Evolutionary conservation across 2,888 invertebrate species (phyloP), one percentile per base, ranked within the genome.

Genomic region (Dolomedes plantarius): DNA sequence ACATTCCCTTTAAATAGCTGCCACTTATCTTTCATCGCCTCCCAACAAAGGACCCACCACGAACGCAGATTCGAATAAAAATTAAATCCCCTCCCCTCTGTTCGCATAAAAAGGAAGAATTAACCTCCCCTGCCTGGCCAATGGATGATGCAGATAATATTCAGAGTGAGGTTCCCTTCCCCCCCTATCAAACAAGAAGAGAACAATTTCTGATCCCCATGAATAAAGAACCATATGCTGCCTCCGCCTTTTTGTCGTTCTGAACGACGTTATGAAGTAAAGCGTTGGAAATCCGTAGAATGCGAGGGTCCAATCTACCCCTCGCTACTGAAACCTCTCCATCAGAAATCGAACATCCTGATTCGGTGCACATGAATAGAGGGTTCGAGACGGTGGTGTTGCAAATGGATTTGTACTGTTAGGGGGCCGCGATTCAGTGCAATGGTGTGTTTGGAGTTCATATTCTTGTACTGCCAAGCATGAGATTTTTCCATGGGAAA

Each of bases 1-100:
- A 56, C 77, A 77, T 67, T 56, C 72, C 36, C 50, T 65, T n/a
- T 64, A 76, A 83, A 83, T 72, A 29, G 71, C 50, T 41, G 23
- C 77, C 46, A 76, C 78, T 78, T 85, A 85, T 85, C 78, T 85
- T 78, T 85, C 83, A 77, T 85, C 83, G 77, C 73, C 73, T 85
- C 9, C 77, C 32, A 27, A 31, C 27, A 64, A 28, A 27, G 46
- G 74, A 67, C 36, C n/a, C 50, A 7, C 46, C 31, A 19, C 64
- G 36, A 29, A 29, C 65, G 29, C 65, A 73, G 64, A 79, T 65
- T 65, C 46, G 73, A 6, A 65, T 50, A 31, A 46, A 62, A 56
- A 36, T 32, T 32, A 65, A 75, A 27, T 23, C 39, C 13, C n/a
- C 46, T 36, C 29, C 56, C 23, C 28, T 16, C 11, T 13, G 5